Evolutionary conservation across 2,113 vertebrate species (phyloP).

Genomic region (Sylvia atricapilla): DNA sequence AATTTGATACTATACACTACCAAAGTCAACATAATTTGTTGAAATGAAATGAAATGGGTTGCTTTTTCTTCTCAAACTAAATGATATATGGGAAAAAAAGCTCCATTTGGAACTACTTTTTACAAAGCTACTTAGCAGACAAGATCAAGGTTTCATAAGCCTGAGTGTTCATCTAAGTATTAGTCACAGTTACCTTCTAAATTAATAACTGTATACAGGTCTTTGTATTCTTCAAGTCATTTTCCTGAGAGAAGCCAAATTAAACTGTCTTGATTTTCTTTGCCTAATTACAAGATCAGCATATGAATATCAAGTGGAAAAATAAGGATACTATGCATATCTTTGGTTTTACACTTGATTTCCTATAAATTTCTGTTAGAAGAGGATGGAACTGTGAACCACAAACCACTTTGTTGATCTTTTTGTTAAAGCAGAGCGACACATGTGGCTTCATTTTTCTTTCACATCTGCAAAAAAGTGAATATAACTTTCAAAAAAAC

Average conservation of each 20-base stretch:
- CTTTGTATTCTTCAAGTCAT: not conserved
- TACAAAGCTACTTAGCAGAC: not conserved
- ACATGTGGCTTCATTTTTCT: conserved; percentile 14
- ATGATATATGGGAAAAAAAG: not conserved
- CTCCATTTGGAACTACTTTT: not conserved
- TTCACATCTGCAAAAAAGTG: conserved; percentile 40
- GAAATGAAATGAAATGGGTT: not conserved
- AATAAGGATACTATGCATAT: not conserved
- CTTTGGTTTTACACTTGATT: conserved; percentile 12
- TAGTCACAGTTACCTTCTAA: not conserved
- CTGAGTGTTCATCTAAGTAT: not conserved
- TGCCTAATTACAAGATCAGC: not conserved
- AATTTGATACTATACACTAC: not conserved
- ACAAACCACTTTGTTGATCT: conserved; percentile 4
- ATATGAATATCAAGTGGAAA: not conserved
- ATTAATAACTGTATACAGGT: not conserved
- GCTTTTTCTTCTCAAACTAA: not conserved
- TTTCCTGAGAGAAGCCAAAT: not conserved
- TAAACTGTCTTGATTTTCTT: not conserved
- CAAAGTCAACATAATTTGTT: not conserved
- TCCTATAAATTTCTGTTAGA: conserved; percentile 60
- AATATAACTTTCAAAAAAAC: conserved; percentile 50
- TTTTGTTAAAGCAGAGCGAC: not conserved
- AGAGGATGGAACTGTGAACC: conserved; percentile 58
- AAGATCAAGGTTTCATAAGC: not conserved